Evolutionary conservation across 2,888 invertebrate genomes (phyloP).

Genomic region (Mythimna pallens): DNA sequence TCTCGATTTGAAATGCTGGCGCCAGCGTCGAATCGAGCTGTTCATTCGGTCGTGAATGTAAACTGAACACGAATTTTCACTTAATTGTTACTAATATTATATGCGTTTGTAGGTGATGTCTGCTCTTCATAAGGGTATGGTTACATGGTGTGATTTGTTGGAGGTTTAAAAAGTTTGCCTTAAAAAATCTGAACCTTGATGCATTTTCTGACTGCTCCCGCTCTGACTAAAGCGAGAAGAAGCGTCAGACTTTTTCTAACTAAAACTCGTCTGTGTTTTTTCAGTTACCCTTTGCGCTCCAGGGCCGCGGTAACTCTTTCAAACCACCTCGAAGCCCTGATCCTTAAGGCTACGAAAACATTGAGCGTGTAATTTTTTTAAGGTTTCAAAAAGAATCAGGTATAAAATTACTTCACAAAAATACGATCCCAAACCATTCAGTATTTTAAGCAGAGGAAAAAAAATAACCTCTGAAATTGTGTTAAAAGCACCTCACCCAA

Average conservation of each 20-base stretch:
- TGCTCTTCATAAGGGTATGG: not conserved
- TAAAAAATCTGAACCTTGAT: too few relatives aligned
- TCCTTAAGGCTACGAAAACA: not conserved
- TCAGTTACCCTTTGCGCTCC: too few relatives aligned
- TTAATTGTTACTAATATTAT: conserved; percentile 67
- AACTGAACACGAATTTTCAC: conserved; percentile 69
- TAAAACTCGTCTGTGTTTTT: too few relatives aligned
- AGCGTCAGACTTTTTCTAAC: too few relatives aligned
- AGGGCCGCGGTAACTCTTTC: too few relatives aligned
- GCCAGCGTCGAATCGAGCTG: conserved; percentile 69
- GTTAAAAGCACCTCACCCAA: not conserved
- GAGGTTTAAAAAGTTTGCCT: too few relatives aligned
- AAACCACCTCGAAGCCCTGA: not conserved
- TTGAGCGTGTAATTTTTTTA: not conserved
- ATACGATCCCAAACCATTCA: not conserved
- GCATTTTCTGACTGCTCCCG: too few relatives aligned
- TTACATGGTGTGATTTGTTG: not conserved
- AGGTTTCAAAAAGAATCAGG: not conserved
- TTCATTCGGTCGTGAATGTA: conserved; percentile 70
- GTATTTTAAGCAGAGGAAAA: conserved; percentile 11
- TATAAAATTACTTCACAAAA: conserved; percentile 6
- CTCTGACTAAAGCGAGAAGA: too few relatives aligned
- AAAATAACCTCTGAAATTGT: not conserved
- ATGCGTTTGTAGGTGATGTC: conserved; percentile 17
- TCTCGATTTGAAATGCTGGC: conserved; percentile 80